Base-by-base conservation (phyloP, 1,140 invertebrate genomes). In the Antheraea mylitta region DNA sequence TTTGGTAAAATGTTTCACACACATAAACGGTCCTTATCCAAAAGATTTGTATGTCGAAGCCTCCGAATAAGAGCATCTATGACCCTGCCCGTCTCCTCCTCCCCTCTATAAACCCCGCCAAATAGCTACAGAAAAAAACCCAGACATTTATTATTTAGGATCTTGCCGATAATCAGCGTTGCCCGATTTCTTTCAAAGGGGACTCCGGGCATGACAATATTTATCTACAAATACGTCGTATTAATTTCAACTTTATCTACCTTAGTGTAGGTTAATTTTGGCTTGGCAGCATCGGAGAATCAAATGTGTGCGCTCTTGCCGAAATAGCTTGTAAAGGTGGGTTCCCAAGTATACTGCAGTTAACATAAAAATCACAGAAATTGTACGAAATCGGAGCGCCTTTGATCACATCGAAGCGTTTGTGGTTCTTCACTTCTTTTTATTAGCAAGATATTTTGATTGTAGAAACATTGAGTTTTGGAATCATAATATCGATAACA, bases 101-200 rank as follows among this genome's bases (percentile, higher is more conserved):
- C 16, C 64, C 53, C 11, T 1, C 36, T 62, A 58, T 63, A 19
- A 10, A n/a, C 64, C 38, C 38, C 38, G 38, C 38, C 62, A 67
- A 69, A 73, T 69, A 71, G 68, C 68, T 71, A 67, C 69, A 69
- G 60, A 42, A 69, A 69, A 67, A 77, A 70, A 76, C 69, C 70
- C 67, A 37, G 60, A 74, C 78, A 84, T 82, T 79, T 82, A 84
- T 82, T 84, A 84, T 84, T 84, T 78, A 84, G 74, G 74, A 78
- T 79, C 79, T 73, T 58, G 67, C 75, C 77, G 77, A 84, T 84
- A 82, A 84, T 82, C 78, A 74, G 68, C 67, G 68, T 70, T 77
- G 74, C 72, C 72, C 75, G 70, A 74, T 74, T 77, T 74, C 70
- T 73, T 71, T 75, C 58, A 65, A 45, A 64, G 16, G 68, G 73